These are phyloP conservation scores for Agrotis ipsilon DNA, from an alignment of 2,888 invertebrate genomes.

Conservation along the genomic window DNA sequence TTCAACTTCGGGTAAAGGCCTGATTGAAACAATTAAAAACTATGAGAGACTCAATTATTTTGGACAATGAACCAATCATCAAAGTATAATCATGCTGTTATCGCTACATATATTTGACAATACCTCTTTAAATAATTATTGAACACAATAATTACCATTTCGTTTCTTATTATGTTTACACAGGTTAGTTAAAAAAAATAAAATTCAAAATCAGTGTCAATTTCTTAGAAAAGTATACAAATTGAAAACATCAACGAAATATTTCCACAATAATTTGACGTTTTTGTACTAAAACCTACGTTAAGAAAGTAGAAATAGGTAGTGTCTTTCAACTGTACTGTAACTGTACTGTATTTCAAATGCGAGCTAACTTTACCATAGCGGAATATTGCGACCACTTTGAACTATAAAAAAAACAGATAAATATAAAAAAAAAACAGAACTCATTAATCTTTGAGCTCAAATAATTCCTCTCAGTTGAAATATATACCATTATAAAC, in stretches of 20 bases:
- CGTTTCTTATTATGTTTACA: too few species aligned
- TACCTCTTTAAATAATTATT: conserved; percentile 12
- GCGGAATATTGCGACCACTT: neutral
- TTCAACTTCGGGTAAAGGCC: neutral
- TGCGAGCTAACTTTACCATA: neutral
- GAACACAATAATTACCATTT: too few species aligned
- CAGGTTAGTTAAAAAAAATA: neutral
- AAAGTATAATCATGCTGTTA: conserved; percentile 3
- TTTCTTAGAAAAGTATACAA: conserved; percentile 13
- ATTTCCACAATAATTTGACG: neutral
- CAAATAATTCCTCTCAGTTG: neutral
- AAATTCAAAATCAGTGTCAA: conserved; percentile 8
- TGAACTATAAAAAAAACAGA: too few species aligned
- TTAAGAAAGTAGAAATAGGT: neutral
- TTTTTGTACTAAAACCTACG: neutral
- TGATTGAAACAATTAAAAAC: neutral
- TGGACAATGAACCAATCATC: neutral
- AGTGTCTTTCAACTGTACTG: too few species aligned
- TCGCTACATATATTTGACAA: conserved; percentile 4
- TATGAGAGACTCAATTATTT: neutral
- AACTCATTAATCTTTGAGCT: neutral
- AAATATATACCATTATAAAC: neutral
- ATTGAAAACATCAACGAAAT: conserved; percentile 1
- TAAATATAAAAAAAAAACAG: too few species aligned
- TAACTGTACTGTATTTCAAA: neutral